Percentiles rank a stretch among this genome's conserved stretches.
Conservation (phyloP, 2,797 vertebrate species). For the Danionella dracula region DNA sequence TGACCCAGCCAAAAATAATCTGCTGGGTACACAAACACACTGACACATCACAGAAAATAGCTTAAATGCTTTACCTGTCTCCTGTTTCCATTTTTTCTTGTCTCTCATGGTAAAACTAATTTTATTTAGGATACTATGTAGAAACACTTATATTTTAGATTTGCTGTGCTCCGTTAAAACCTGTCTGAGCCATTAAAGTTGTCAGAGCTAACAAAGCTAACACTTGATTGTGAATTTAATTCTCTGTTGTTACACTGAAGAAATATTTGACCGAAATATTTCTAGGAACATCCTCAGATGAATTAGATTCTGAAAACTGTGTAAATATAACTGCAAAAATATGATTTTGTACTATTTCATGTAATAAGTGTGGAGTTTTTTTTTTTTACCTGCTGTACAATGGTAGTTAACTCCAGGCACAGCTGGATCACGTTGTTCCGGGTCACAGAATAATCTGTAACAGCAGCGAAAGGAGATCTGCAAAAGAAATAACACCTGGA, state of each 20-base stretch:
- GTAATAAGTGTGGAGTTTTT: neutral
- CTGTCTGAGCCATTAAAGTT: neutral
- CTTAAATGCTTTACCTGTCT: neutral
- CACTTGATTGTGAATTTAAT: neutral
- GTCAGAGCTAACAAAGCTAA: neutral
- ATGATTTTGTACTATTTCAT: neutral
- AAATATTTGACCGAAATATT: neutral
- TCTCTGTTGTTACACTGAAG: neutral
- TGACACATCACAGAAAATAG: neutral
- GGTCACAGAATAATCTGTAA: constrained; percentile 98
- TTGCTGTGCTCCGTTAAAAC: too few relatives aligned
- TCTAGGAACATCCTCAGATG: neutral
- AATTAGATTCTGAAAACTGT: neutral
- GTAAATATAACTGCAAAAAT: neutral
- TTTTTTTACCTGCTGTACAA: constrained; percentile 87
- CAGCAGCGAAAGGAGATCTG: constrained; percentile 97
- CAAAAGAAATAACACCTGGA: constrained; percentile 77
- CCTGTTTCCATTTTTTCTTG: neutral
- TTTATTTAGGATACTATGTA: too few relatives aligned
- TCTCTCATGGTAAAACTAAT: too few relatives aligned
- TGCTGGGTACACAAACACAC: neutral
- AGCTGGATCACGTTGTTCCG: constrained; percentile 98
- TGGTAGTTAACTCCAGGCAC: constrained; percentile 96
- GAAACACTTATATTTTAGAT: too few relatives aligned
- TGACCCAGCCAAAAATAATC: constrained; percentile 23